phyloP scores from a whole-genome alignment of 1,140 invertebrate genomes.

The Anoplophora glabripennis region DNA sequence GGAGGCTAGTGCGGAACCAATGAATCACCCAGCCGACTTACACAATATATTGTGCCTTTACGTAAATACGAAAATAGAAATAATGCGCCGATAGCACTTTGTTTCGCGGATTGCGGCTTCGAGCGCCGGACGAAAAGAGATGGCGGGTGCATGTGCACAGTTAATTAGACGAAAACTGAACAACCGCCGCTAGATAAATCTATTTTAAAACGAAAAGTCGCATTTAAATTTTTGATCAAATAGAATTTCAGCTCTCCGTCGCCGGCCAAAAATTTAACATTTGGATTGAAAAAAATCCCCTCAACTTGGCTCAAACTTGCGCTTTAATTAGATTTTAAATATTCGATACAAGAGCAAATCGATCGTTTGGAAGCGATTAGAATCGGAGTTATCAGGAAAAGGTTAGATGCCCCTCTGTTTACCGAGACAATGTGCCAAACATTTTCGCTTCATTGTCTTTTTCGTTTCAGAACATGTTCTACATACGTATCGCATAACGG shows the following conservation, averaged over 20 bases:
- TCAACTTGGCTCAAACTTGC: constrained; percentile 13
- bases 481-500: too few species aligned
- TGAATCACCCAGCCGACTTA: constrained; percentile 6
- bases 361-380: constrained; percentile 7
- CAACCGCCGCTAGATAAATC: constrained; percentile 11
- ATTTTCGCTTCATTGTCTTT: too few species aligned
- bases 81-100: constrained; percentile 8
- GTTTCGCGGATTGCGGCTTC: too few species aligned
- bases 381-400: constrained; percentile 13
- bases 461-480: too few species aligned
- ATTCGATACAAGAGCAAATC: constrained; percentile 15
- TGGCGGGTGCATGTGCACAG: not conserved
- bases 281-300: constrained; percentile 17
- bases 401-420: constrained; percentile 10
- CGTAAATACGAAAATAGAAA: constrained; percentile 11
- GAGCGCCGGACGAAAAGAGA: not conserved
- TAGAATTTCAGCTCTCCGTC: constrained; percentile 13
- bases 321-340: constrained; percentile 18
- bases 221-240: constrained; percentile 18
- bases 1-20: constrained; percentile 12
- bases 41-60: constrained; percentile 7
- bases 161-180: constrained; percentile 16
- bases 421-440: constrained; percentile 4
- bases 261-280: constrained; percentile 23
- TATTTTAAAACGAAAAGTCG: constrained; percentile 16